Conservation (phyloP, 2,888 invertebrate genomes). For the Melanchra persicariae region DNA sequence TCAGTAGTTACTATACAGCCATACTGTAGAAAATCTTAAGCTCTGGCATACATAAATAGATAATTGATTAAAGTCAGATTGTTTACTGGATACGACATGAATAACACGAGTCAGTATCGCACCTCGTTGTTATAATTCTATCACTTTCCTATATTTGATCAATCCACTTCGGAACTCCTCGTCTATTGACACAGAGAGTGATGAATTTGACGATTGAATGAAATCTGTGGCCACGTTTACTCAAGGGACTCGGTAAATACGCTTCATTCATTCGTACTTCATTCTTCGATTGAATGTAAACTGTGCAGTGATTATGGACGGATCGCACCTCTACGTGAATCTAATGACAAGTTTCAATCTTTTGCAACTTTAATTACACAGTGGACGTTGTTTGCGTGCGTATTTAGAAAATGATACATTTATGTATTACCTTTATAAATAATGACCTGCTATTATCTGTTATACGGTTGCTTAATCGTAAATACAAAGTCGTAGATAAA, state of each 20-base stretch:
- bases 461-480: slow-evolving; percentile 44
- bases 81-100: slow-evolving; percentile 20
- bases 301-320: slow-evolving; percentile 48
- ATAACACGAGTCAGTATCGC: slow-evolving; percentile 42
- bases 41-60: background rate
- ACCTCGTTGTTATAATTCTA: slow-evolving; percentile 53
- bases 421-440: slow-evolving; percentile 53
- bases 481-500: slow-evolving; percentile 32
- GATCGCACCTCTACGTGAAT: slow-evolving; percentile 58
- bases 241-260: slow-evolving; percentile 57
- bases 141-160: slow-evolving; percentile 67
- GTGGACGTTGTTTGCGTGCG: slow-evolving; percentile 54
- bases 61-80: background rate
- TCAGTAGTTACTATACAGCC: too few species aligned
- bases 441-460: slow-evolving; percentile 44
- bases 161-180: slow-evolving; percentile 46
- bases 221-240: slow-evolving; percentile 60
- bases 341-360: slow-evolving; percentile 56
- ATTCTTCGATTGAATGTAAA: slow-evolving; percentile 58
- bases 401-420: slow-evolving; percentile 58
- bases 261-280: slow-evolving; percentile 63
- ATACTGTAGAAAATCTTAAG: too few species aligned
- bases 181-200: slow-evolving; percentile 64
- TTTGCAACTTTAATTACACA: slow-evolving; percentile 57
- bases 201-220: slow-evolving; percentile 68